Evolutionary conservation across 2,113 vertebrate genomes (phyloP), one percentile per base, ranked within the genome.

Genomic region (Hippopotamus amphibius): DNA sequence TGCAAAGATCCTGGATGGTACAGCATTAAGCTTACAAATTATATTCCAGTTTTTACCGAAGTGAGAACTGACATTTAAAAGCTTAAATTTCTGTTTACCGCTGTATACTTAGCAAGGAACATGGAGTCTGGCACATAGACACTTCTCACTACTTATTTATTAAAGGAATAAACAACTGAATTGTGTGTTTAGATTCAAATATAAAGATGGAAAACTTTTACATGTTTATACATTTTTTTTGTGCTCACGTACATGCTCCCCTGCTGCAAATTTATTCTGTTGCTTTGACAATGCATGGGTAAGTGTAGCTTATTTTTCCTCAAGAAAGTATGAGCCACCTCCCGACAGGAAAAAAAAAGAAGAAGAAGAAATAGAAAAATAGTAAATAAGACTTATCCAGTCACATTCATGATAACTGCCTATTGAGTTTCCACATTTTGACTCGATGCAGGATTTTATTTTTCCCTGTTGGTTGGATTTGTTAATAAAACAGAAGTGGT

Each of bases 1-100:
- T 68, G 14, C 69, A 80, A 81, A 72, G 14, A 92, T 80, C 14
- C 33, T 88, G 30, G 74, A 87, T 88, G 37, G 61, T 80, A 46
- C 14, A 74, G n/a, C 61, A 71, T 90, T 82, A 46, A 79, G 41
- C 22, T 94, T 96, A 79, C n/a, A 95, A 88, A 84, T 77, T 95
- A 66, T 82, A 86, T 89, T 85, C 15, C 72, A 69, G 24, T 69
- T 83, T 96, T 71, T 69, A 92, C 53, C 72, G 68, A 92, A 80
- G 7, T 57, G 55, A 95, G 48, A 91, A 94, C 66, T 79, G 68
- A 87, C 41, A 90, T 83, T 96, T 87, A 65, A 87, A 95, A 83
- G 48, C 55, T 90, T 84, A 46, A 41, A 48, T 95, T 68, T 95
- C 37, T 90, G 48, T 93, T 93, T 96, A 91, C 81, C 68, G 87